These are phyloP conservation scores for Eutrigla gurnardus DNA, from an alignment of 2,797 vertebrate genomes.

Conservation along the genomic window DNA sequence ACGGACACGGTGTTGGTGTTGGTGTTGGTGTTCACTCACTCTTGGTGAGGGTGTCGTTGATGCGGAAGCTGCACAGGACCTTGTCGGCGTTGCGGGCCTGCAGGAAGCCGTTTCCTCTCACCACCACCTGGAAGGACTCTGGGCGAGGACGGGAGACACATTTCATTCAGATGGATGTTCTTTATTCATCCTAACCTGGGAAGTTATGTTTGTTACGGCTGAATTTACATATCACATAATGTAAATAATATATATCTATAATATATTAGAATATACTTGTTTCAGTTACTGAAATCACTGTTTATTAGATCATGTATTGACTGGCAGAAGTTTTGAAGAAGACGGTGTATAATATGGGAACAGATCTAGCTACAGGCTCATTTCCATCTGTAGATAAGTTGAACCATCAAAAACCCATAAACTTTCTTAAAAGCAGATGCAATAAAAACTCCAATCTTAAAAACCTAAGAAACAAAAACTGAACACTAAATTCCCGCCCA, in stretches of 20 bases:
- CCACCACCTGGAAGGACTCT: constrained; percentile 97
- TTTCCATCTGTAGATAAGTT: background rate
- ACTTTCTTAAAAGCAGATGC: too few species aligned
- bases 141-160: constrained; percentile 37
- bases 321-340: background rate
- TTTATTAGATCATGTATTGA: background rate
- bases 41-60: constrained; percentile 93
- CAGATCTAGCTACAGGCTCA: background rate
- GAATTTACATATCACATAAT: too few species aligned
- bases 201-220: too few species aligned
- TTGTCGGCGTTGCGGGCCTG: constrained; percentile 93
- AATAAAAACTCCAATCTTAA: background rate
- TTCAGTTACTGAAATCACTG: background rate
- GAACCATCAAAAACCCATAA: too few species aligned
- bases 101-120: constrained; percentile 95
- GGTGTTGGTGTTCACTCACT: constrained; percentile 85
- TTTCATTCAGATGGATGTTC: too few species aligned
- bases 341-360: background rate
- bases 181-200: too few species aligned
- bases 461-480: background rate
- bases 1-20: too few species aligned
- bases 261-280: background rate
- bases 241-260: too few species aligned
- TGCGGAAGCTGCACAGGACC: constrained; percentile 97
- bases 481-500: too few species aligned